Conservation (phyloP, 2,797 vertebrate species). For the Falco concolor region DNA sequence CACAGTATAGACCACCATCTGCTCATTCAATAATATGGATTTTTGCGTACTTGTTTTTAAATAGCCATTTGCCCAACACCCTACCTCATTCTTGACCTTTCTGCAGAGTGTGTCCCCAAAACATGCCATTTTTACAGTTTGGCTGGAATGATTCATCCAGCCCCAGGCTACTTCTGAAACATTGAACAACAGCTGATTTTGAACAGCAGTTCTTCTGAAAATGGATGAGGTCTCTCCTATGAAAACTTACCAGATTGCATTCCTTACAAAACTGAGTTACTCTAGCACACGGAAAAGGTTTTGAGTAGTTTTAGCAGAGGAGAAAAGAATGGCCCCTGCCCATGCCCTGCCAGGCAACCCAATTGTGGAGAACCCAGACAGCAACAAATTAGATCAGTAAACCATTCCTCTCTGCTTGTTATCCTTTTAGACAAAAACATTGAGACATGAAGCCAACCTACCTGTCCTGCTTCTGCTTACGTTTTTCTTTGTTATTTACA, state of each 20-base stretch:
- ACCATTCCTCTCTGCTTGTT: not conserved
- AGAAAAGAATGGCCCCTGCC: not conserved
- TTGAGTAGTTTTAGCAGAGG: not conserved
- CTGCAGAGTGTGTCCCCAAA: not conserved
- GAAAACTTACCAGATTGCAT: not conserved
- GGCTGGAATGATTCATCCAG: not conserved
- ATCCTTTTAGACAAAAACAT: not conserved
- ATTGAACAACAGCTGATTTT: not conserved
- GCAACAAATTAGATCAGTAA: slow-evolving; percentile 10
- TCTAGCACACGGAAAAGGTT: rapidly evolving
- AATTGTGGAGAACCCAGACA: not conserved
- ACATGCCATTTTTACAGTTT: not conserved
- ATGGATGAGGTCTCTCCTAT: not conserved
- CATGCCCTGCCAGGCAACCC: not conserved
- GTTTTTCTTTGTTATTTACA: not conserved
- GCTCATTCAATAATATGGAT: not conserved
- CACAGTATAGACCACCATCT: not conserved
- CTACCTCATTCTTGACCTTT: not conserved
- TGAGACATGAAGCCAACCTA: not conserved
- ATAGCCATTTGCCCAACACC: not conserved
- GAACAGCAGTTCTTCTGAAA: not conserved
- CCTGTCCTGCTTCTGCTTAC: not conserved
- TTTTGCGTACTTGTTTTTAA: not conserved
- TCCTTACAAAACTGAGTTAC: not conserved
- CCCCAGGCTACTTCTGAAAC: not conserved